phyloP scores from a whole-genome alignment of 1,140 invertebrate genomes.

The Calephelis nemesis region DNA sequence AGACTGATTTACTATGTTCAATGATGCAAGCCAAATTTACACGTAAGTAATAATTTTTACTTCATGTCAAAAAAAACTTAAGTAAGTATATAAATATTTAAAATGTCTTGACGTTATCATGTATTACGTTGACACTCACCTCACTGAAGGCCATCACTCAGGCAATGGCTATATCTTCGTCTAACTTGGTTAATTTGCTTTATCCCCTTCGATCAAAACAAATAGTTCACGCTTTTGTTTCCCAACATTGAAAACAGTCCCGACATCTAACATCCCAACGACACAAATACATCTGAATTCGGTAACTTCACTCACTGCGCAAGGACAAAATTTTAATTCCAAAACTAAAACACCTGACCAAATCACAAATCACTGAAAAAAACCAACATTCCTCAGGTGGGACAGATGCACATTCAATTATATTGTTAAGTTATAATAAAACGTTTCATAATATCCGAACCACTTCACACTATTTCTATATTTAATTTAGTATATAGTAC shows the following conservation, averaged over 20 bases:
- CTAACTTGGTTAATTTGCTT: constrained; percentile 72
- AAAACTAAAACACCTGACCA: constrained; percentile 79
- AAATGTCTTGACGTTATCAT: background rate
- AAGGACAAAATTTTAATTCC: constrained; percentile 78
- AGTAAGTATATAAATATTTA: background rate
- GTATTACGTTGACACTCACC: constrained; percentile 52
- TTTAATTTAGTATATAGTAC: constrained; percentile 43
- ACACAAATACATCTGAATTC: constrained; percentile 76
- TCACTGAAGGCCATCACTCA: constrained; percentile 80
- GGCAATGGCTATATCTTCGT: constrained; percentile 60
- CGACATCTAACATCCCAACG: constrained; percentile 75
- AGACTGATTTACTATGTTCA: constrained; percentile 1
- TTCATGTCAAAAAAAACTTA: background rate
- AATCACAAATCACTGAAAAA: constrained; percentile 80
- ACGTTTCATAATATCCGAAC: constrained; percentile 38
- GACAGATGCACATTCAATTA: constrained; percentile 66
- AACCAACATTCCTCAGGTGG: constrained; percentile 80
- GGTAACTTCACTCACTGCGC: constrained; percentile 75
- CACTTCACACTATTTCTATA: constrained; percentile 52
- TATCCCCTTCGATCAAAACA: constrained; percentile 78
- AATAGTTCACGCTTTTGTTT: constrained; percentile 78
- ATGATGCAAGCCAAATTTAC: constrained; percentile 1
- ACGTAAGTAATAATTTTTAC: constrained; percentile 2
- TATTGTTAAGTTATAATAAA: constrained; percentile 39
- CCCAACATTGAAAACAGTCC: constrained; percentile 77